Conservation (phyloP, 2,113 vertebrate species). For the Epinephelus lanceolatus region DNA sequence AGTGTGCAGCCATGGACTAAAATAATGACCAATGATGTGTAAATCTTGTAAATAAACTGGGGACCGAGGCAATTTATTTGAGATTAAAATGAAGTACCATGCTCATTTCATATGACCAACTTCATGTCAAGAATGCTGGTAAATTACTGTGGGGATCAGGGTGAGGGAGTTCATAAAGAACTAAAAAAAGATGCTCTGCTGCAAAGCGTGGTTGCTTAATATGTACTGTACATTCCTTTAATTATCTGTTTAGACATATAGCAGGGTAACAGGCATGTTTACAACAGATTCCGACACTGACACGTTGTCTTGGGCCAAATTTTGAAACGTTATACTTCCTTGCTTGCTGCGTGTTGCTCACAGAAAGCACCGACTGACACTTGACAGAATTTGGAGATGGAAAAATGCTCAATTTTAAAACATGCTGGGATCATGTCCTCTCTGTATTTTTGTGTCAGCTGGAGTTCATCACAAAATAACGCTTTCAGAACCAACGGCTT, state of each 20-base stretch:
- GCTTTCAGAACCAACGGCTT: conserved; percentile 4
- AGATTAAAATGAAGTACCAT: background rate
- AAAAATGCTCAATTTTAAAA: background rate
- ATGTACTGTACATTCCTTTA: background rate
- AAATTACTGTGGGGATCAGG: background rate
- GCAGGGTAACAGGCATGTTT: background rate
- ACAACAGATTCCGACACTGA: background rate
- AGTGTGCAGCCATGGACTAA: background rate
- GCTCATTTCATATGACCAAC: background rate
- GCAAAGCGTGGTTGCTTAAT: conserved; percentile 5
- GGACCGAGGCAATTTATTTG: background rate
- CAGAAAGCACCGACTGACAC: background rate
- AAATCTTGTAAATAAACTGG: conserved; percentile 8
- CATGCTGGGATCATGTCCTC: background rate
- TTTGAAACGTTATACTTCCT: background rate
- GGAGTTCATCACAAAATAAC: conserved; percentile 25
- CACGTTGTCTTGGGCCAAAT: background rate
- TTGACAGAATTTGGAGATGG: background rate
- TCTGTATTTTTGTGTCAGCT: conserved; percentile 12
- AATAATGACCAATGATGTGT: background rate
- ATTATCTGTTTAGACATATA: background rate
- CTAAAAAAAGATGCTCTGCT: background rate
- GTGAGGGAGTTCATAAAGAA: conserved; percentile 17
- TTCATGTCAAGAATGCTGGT: background rate
- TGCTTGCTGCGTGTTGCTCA: background rate